Conservation (phyloP, 2,888 invertebrate species). For the Rambutsinella grinnellia region DNA sequence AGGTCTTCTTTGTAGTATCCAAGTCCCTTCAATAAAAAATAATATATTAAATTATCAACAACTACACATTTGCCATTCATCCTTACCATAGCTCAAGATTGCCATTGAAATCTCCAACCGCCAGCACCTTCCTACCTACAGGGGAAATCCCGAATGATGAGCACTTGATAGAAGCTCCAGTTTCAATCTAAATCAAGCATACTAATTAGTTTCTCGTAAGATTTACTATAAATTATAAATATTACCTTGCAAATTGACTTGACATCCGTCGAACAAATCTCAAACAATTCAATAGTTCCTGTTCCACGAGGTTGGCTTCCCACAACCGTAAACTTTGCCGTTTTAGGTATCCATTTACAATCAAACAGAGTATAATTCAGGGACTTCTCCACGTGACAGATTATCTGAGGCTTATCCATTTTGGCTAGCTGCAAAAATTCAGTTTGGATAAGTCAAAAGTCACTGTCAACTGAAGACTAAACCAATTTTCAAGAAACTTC, state of each 20-base stretch:
- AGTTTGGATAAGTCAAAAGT: no score
- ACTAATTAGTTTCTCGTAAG: not conserved
- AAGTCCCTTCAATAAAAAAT: constrained; percentile 78
- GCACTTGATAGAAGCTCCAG: constrained; percentile 90
- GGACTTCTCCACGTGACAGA: constrained; percentile 86
- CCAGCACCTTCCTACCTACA: constrained; percentile 83
- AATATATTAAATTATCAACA: not conserved
- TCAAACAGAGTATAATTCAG: constrained; percentile 90
- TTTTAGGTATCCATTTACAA: constrained; percentile 95
- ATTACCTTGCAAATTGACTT: constrained; percentile 76
- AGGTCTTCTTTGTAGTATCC: constrained; percentile 81
- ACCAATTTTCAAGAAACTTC: no score
- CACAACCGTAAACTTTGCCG: constrained; percentile 90
- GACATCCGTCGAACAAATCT: constrained; percentile 81
- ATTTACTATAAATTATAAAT: not conserved
- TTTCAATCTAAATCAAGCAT: constrained; percentile 74
- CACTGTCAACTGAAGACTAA: no score
- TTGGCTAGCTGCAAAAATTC: no score
- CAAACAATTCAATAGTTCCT: constrained; percentile 87
- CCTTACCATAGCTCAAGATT: constrained; percentile 85
- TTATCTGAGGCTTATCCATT: constrained; percentile 89
- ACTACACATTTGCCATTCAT: not conserved
- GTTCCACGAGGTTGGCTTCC: constrained; percentile 88
- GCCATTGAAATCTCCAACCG: constrained; percentile 92
- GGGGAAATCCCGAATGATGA: constrained; percentile 91